Evolutionary conservation across 2,797 vertebrate species (phyloP).

Genomic region (Ibycter americanus): DNA sequence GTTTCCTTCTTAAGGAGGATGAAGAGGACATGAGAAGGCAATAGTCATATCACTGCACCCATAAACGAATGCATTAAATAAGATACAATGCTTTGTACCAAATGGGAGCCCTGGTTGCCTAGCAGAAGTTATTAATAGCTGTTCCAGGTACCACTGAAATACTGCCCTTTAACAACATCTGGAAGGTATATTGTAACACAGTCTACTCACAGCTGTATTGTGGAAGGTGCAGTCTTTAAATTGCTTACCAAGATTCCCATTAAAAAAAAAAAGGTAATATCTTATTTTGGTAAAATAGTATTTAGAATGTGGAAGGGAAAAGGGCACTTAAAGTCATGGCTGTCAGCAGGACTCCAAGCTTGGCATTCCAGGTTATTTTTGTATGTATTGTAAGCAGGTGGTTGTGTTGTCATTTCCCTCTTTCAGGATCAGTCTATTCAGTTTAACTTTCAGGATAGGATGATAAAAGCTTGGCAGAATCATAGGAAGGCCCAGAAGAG

Average conservation of each 20-base stretch:
- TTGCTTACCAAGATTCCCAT: background rate
- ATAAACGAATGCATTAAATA: background rate
- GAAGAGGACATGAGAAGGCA: background rate
- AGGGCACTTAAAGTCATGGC: background rate
- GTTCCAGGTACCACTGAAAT: background rate
- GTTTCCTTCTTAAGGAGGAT: background rate
- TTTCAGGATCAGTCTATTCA: background rate
- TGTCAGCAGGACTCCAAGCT: background rate
- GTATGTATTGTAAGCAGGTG: constrained; percentile 13
- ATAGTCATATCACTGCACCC: background rate
- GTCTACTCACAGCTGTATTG: background rate
- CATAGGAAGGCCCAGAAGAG: background rate
- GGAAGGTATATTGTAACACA: background rate
- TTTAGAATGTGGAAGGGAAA: background rate
- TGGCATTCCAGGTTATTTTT: constrained; percentile 10
- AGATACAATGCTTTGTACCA: background rate
- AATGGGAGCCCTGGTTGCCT: background rate
- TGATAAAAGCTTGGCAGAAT: background rate
- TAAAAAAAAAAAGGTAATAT: background rate
- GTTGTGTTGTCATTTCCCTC: background rate
- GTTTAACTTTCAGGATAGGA: background rate
- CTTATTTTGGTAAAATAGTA: background rate
- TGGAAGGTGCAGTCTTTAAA: background rate
- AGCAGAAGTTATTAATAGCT: background rate
- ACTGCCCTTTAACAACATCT: background rate